These are phyloP conservation scores for Phengaris arion DNA, from an alignment of 2,888 invertebrate species.

Conservation along the genomic window DNA sequence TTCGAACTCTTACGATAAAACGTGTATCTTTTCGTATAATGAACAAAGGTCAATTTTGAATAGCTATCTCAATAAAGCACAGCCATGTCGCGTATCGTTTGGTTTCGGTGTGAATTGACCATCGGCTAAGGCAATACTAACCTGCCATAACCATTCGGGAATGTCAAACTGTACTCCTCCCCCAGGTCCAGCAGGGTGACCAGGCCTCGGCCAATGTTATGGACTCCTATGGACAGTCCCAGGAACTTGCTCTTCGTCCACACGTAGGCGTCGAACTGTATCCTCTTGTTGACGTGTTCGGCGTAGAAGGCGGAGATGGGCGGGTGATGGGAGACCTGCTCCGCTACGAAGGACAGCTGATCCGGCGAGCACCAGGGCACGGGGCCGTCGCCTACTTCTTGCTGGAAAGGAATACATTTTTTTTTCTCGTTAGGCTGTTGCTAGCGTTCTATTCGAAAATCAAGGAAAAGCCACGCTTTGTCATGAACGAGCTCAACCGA, in stretches of 20 bases:
- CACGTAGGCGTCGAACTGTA: conserved; percentile 97
- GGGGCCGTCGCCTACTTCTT: conserved; percentile 87
- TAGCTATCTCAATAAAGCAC: no score
- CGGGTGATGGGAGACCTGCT: conserved; percentile 99
- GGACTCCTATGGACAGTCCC: conserved; percentile 97
- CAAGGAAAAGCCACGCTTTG: neutral
- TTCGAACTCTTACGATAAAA: no score
- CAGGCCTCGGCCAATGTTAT: conserved; percentile 96
- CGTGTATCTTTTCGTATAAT: no score
- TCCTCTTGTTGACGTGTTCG: conserved; percentile 93
- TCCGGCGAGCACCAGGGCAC: conserved; percentile 93
- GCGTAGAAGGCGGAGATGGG: conserved; percentile 99
- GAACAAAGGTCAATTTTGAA: no score
- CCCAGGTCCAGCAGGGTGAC: conserved; percentile 94
- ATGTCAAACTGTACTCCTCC: conserved; percentile 97
- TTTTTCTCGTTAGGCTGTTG: neutral
- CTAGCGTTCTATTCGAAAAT: no score
- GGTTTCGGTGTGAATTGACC: no score
- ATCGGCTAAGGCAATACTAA: conserved; percentile 44
- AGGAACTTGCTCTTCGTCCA: conserved; percentile 99
- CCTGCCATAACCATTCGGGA: conserved; percentile 99
- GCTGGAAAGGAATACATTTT: conserved; percentile 42
- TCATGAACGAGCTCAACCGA: no score
- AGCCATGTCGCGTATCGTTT: no score
- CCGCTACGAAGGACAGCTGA: conserved; percentile 96